phyloP scores from a whole-genome alignment of 2,797 vertebrate genomes.

The Lepilemur ruficaudatus region DNA sequence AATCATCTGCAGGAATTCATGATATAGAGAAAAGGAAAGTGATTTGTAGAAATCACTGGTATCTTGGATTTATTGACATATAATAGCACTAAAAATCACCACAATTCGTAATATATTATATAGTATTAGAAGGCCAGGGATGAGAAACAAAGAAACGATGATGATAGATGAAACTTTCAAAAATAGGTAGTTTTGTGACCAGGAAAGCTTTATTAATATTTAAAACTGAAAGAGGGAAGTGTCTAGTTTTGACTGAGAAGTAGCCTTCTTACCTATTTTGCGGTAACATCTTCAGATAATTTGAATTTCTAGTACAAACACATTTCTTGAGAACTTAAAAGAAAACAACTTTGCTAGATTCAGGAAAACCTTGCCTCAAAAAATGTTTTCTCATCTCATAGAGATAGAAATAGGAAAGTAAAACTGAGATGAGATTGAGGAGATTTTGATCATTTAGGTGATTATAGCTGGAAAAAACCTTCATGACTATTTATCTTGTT shows the following conservation, averaged over 20 bases:
- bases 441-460: not conserved
- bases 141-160: not conserved
- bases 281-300: not conserved
- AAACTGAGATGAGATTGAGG: too few species aligned
- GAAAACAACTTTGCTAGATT: not conserved
- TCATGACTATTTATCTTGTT: not conserved
- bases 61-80: not conserved
- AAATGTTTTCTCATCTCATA: not conserved
- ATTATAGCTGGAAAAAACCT: not conserved
- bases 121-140: not conserved
- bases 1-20: not conserved
- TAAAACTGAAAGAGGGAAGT: not conserved
- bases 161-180: not conserved
- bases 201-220: not conserved
- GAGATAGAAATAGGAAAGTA: not conserved
- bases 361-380: not conserved
- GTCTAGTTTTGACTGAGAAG: not conserved
- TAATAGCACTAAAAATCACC: not conserved
- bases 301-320: not conserved
- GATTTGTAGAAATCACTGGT: not conserved
- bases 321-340: not conserved
- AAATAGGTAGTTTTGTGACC: not conserved
- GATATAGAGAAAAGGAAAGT: not conserved
- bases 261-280: not conserved
- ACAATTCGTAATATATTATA: accelerated